phyloP scores from a whole-genome alignment of 2,113 vertebrate genomes.

The Campylorhamphus procurvoides region DNA sequence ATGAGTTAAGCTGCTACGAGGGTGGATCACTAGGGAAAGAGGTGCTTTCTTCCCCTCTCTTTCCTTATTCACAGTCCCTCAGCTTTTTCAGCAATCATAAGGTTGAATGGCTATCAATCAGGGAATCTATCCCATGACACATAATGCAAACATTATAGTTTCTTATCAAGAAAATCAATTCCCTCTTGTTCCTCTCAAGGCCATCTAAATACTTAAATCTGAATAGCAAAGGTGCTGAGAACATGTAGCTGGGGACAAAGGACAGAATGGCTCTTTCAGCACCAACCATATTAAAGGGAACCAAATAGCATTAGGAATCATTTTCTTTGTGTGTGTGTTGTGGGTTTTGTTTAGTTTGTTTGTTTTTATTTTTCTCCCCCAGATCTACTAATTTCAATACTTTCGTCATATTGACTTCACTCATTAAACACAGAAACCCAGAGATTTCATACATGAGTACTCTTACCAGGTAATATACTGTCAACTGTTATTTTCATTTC shows the following conservation, averaged over 20 bases:
- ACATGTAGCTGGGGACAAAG: neutral
- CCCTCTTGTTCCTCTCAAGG: neutral
- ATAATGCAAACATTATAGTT: neutral
- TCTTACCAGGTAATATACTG: neutral
- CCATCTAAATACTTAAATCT: neutral
- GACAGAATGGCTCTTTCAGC: neutral
- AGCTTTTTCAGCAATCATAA: neutral
- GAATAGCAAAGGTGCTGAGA: neutral
- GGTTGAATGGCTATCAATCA: neutral
- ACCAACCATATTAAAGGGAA: neutral
- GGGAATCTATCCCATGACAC: neutral
- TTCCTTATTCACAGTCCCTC: neutral
- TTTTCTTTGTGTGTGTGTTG: neutral
- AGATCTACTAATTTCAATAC: neutral
- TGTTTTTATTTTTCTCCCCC: neutral
- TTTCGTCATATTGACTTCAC: neutral
- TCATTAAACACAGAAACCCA: neutral
- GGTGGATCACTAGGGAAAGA: neutral
- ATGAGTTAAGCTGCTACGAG: neutral
- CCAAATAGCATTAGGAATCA: neutral
- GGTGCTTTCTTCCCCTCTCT: neutral
- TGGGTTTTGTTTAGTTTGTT: no score
- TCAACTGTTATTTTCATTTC: neutral
- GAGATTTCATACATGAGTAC: neutral
- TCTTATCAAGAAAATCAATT: neutral